Evolutionary conservation across 2,888 invertebrate genomes (phyloP).

Genomic region (Galeopsomyia nigrocyanea): DNA sequence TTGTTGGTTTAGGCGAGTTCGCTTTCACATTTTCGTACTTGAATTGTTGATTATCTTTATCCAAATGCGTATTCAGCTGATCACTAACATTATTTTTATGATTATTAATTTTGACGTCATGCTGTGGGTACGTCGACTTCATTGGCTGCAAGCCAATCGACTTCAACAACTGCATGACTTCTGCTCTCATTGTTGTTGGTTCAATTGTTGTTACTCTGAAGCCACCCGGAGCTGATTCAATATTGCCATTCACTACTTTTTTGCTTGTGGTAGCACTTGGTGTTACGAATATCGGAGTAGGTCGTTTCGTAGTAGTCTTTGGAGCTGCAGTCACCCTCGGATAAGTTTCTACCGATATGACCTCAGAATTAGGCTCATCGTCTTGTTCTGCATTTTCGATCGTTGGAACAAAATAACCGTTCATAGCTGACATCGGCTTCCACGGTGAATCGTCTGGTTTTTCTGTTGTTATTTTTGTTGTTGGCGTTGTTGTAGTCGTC

Average conservation of each 20-base stretch:
- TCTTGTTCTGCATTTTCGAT: background rate
- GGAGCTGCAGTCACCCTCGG: constrained; percentile 25
- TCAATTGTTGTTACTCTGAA: constrained; percentile 36
- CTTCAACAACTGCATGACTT: constrained; percentile 67
- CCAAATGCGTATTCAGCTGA: constrained; percentile 20
- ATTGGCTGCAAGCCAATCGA: constrained; percentile 67
- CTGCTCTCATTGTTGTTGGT: constrained; percentile 58
- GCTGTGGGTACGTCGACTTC: constrained; percentile 23
- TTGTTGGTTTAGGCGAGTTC: constrained; percentile 49
- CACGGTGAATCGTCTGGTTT: constrained; percentile 13
- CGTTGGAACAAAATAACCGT: constrained; percentile 26
- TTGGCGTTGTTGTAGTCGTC: constrained; percentile 45
- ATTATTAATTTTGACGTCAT: constrained; percentile 16
- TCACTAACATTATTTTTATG: constrained; percentile 32
- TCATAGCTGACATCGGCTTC: constrained; percentile 28
- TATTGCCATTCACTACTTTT: background rate
- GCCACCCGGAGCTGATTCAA: constrained; percentile 18
- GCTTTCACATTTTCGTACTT: constrained; percentile 48
- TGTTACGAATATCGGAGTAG: constrained; percentile 42
- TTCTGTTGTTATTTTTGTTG: background rate
- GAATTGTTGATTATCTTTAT: too few species aligned
- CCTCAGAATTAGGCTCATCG: constrained; percentile 12
- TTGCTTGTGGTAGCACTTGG: constrained; percentile 21
- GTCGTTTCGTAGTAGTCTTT: constrained; percentile 10
- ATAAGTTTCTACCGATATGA: constrained; percentile 31